Conservation (phyloP, 2,113 vertebrate genomes). For the Zootoca vivipara region DNA sequence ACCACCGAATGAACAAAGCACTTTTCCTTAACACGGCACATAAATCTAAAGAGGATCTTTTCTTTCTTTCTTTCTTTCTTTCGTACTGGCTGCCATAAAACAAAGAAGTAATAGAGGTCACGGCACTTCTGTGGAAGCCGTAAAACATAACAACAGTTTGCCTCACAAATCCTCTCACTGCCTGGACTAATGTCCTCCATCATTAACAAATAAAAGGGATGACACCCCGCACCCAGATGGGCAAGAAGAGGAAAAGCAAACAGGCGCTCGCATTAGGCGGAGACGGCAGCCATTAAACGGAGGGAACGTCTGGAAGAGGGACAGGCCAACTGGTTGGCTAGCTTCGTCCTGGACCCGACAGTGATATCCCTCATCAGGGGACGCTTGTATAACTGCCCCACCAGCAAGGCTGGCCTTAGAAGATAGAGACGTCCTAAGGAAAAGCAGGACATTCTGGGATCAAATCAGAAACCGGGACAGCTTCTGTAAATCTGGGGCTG, state of each 20-base stretch:
- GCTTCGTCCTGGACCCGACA: too few species aligned
- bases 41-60: constrained; percentile 40
- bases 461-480: too few species aligned
- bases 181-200: not conserved
- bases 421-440: not conserved
- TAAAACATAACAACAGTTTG: constrained; percentile 29
- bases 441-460: too few species aligned
- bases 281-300: not conserved
- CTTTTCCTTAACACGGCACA: constrained; percentile 41
- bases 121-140: not conserved
- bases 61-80: not conserved
- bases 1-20: constrained; percentile 30
- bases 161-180: constrained; percentile 9
- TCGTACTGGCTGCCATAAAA: not conserved
- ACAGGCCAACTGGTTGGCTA: not conserved
- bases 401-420: too few species aligned
- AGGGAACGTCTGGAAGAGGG: not conserved
- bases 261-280: not conserved
- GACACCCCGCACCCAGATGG: not conserved
- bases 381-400: not conserved
- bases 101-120: constrained; percentile 18
- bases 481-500: too few species aligned
- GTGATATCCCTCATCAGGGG: too few species aligned
- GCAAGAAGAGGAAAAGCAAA: not conserved
- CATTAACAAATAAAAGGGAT: constrained; percentile 1